Conservation (phyloP, 2,113 vertebrate species). For the Struthidea cinerea region DNA sequence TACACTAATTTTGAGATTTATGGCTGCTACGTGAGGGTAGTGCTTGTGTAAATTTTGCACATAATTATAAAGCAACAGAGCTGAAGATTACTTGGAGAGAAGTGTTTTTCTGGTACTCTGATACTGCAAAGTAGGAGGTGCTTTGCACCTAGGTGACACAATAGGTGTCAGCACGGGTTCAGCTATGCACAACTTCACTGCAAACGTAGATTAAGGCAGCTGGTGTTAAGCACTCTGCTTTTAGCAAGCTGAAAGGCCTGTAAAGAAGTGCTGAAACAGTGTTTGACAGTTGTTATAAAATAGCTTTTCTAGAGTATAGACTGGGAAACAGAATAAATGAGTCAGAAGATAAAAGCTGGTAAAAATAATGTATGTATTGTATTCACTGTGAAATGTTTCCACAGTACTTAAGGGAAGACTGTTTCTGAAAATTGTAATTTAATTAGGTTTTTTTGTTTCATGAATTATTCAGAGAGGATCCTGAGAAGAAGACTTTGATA, state of each 20-base stretch:
- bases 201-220: background rate
- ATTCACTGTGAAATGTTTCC: background rate
- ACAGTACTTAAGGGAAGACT: background rate
- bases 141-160: too few species aligned
- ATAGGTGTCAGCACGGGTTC: slow-evolving; percentile 48
- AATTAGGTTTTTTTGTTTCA: background rate
- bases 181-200: background rate
- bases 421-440: background rate
- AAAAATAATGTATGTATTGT: background rate
- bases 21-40: background rate
- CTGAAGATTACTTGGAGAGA: background rate
- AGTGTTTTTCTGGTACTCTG: background rate
- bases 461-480: background rate
- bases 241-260: background rate
- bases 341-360: background rate
- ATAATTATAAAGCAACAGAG: background rate
- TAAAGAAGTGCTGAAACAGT: background rate
- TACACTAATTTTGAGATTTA: background rate
- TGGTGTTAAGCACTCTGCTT: background rate
- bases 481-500: background rate
- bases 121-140: background rate
- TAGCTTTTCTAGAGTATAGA: background rate
- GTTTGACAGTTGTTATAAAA: background rate
- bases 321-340: background rate
- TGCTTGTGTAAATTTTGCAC: background rate